These are phyloP conservation scores for Drosophila nigromelanica DNA, from an alignment of 1,140 invertebrate species.

Conservation along the genomic window DNA sequence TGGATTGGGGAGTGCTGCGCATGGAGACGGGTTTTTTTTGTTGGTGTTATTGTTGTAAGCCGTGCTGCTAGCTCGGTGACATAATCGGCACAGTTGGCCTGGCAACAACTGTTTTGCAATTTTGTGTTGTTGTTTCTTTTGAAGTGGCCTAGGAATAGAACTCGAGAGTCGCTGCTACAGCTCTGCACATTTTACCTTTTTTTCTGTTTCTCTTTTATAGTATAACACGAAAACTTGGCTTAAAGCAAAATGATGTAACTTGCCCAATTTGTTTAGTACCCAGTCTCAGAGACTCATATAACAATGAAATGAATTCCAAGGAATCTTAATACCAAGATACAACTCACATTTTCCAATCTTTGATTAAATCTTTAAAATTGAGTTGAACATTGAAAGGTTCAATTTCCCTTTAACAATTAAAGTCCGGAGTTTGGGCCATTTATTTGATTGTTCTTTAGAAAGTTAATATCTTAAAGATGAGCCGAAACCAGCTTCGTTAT, in stretches of 20 bases:
- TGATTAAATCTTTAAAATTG: conserved; percentile 1
- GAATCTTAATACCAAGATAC: too few relatives aligned
- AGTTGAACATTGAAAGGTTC: not conserved
- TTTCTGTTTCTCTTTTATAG: not conserved
- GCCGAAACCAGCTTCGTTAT: too few relatives aligned
- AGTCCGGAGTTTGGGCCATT: not conserved
- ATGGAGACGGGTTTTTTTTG: conserved; percentile 12
- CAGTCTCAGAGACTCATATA: not conserved
- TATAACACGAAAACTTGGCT: not conserved
- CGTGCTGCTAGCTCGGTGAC: conserved; percentile 53
- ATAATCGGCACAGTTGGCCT: conserved; percentile 75
- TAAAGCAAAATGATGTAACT: conserved; percentile 5
- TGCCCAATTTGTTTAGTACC: conserved; percentile 1
- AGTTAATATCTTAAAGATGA: too few relatives aligned
- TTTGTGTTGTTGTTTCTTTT: conserved; percentile 2
- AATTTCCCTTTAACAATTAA: not conserved
- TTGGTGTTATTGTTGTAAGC: conserved; percentile 9
- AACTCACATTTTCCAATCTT: not conserved
- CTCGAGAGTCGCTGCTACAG: conserved; percentile 11
- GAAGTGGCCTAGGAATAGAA: conserved; percentile 5
- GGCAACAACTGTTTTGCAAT: conserved; percentile 66
- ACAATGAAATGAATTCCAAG: not conserved
- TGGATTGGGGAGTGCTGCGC: conserved; percentile 5
- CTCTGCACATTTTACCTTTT: not conserved
- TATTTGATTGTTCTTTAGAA: too few relatives aligned